A percentile compares a stretch with the other conserved stretches of the same genome.
Conservation (phyloP, 2,888 invertebrate genomes). For the Macrophya alboannulata region DNA sequence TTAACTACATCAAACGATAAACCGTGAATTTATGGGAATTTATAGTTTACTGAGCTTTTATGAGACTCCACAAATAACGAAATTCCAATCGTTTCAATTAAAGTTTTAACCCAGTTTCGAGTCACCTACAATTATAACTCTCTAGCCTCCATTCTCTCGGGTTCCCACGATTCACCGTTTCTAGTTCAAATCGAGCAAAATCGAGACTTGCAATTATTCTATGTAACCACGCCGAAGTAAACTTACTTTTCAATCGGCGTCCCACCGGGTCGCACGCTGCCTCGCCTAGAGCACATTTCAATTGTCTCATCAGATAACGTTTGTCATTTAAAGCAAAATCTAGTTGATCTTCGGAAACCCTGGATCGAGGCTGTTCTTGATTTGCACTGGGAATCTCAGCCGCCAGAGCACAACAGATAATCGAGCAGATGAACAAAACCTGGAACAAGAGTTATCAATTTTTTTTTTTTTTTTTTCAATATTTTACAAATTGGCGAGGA, state of each 20-base stretch:
- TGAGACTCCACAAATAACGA: constrained; percentile 27
- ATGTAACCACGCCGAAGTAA: constrained; percentile 39
- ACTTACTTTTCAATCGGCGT: constrained; percentile 87
- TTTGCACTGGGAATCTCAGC: background rate
- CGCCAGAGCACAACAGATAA: constrained; percentile 59
- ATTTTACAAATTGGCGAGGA: background rate
- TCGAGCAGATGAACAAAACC: constrained; percentile 64
- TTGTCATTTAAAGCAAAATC: constrained; percentile 87
- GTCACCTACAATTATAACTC: constrained; percentile 45
- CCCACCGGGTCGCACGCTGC: constrained; percentile 89
- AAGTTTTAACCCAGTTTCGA: constrained; percentile 53
- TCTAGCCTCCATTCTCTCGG: constrained; percentile 30
- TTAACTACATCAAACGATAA: constrained; percentile 12
- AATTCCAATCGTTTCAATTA: constrained; percentile 46
- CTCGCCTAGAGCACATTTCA: constrained; percentile 89
- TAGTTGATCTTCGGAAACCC: constrained; percentile 85
- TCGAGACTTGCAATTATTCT: constrained; percentile 50
- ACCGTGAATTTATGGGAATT: background rate
- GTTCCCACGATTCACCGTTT: constrained; percentile 27
- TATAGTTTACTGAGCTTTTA: constrained; percentile 23
- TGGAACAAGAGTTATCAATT: constrained; percentile 64
- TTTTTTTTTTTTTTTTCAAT: background rate
- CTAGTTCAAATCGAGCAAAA: constrained; percentile 51
- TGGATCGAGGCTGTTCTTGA: constrained; percentile 74
- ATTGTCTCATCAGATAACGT: constrained; percentile 86